phyloP scores from a whole-genome alignment of 2,888 invertebrate genomes.

The Watsonalla cultraria region DNA sequence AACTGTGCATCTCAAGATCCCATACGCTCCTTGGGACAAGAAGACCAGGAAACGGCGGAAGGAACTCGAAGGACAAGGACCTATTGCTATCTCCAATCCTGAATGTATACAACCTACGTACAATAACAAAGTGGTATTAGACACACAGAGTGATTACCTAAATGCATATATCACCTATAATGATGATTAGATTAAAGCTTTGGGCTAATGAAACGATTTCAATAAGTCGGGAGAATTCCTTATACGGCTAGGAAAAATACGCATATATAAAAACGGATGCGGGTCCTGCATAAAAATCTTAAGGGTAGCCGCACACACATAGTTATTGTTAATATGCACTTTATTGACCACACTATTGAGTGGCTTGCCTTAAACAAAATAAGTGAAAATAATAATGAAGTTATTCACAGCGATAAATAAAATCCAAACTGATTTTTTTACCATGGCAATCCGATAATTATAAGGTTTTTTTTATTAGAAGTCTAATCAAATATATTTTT shows the following conservation, averaged over 20 bases:
- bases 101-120: slow-evolving; percentile 18
- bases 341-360: too few relatives aligned
- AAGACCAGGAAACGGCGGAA: slow-evolving; percentile 59
- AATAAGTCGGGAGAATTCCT: too few relatives aligned
- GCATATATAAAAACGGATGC: background rate
- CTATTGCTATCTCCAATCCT: slow-evolving; percentile 10
- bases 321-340: too few relatives aligned
- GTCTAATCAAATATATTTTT: too few relatives aligned
- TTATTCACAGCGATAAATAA: too few relatives aligned
- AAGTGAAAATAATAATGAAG: too few relatives aligned
- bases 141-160: slow-evolving; percentile 51
- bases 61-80: slow-evolving; percentile 33
- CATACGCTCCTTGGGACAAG: slow-evolving; percentile 73
- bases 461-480: too few relatives aligned
- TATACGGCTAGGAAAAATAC: background rate
- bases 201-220: too few relatives aligned
- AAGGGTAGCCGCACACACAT: too few relatives aligned
- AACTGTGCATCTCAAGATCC: slow-evolving; percentile 70
- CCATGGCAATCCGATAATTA: too few relatives aligned
- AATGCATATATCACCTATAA: slow-evolving; percentile 59
- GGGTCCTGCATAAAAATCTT: background rate
- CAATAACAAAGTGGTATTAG: slow-evolving; percentile 34
- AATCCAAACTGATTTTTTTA: too few relatives aligned
- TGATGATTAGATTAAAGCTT: slow-evolving; percentile 29
- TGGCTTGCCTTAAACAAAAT: too few relatives aligned